Conservation (phyloP, 35 echinoderm and acorn worm species). For the Apostichopus japonicus region DNA sequence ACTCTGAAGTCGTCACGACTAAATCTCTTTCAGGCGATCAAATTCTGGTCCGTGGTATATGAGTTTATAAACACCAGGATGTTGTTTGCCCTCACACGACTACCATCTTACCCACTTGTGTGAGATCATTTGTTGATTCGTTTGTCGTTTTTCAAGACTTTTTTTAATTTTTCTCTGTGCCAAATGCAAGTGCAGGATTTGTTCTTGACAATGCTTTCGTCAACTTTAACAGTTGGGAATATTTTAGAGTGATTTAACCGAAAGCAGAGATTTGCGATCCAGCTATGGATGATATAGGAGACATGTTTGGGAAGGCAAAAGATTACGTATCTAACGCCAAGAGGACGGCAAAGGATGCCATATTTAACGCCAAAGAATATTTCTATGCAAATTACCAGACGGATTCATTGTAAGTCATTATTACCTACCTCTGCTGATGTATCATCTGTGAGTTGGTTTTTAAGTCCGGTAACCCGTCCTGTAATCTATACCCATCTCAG, state of each 20-base stretch:
- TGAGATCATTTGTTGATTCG: neutral
- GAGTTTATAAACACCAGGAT: neutral
- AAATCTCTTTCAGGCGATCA: too few relatives aligned
- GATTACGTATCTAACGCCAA: conserved; percentile 86
- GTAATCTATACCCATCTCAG: too few relatives aligned
- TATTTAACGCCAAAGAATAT: conserved; percentile 99
- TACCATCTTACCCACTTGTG: neutral
- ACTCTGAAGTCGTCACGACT: too few relatives aligned
- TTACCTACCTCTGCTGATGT: neutral
- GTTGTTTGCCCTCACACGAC: neutral
- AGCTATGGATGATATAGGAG: conserved; percentile 85
- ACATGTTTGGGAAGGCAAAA: conserved; percentile 78
- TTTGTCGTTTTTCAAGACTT: neutral
- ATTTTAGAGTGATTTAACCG: neutral
- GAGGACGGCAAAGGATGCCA: conserved; percentile 91
- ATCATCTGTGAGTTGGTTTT: too few relatives aligned
- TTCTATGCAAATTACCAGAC: conserved; percentile 98
- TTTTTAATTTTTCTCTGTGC: neutral
- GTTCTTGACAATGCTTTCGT: neutral
- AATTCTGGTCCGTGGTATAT: too few relatives aligned
- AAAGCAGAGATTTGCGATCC: neutral
- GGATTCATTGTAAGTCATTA: conserved; percentile 85
- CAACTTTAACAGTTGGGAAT: neutral
- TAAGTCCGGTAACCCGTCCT: too few relatives aligned
- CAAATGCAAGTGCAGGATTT: neutral